A percentile compares a stretch with the other conserved stretches of the same genome.
Conservation (phyloP, 2,797 vertebrate species). For the Danio jaintianensis region DNA sequence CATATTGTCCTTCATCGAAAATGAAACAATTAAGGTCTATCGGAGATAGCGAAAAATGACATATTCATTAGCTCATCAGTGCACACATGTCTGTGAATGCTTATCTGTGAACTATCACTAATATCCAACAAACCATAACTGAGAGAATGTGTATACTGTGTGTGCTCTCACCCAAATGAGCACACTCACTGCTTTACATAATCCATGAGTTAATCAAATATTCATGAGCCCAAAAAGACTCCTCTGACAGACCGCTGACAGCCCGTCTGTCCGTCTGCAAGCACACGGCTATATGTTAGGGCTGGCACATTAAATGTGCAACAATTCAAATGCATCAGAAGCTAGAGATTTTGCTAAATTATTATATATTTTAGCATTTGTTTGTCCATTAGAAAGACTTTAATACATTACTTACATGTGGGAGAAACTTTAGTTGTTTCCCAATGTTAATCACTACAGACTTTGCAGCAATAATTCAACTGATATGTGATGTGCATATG, state of each 20-base stretch:
- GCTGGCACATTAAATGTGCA: background rate
- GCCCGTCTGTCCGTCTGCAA: background rate
- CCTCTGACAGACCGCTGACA: conserved; percentile 31
- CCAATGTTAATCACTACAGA: background rate
- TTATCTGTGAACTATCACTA: conserved; percentile 18
- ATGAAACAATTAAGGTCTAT: background rate
- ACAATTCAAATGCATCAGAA: background rate
- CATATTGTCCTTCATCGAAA: background rate
- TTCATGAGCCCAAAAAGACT: conserved; percentile 74
- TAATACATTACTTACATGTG: background rate
- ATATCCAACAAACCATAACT: conserved; percentile 7
- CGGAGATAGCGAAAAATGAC: background rate
- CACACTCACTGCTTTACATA: conserved; percentile 76
- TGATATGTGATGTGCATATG: background rate
- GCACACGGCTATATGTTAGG: background rate
- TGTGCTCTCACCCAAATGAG: conserved; percentile 74
- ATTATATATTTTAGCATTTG: background rate
- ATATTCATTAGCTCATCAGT: background rate
- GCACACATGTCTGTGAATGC: background rate
- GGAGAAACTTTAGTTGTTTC: background rate
- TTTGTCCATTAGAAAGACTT: background rate
- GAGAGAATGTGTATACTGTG: conserved; percentile 8
- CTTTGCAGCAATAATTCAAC: background rate
- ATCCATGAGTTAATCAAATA: conserved; percentile 79
- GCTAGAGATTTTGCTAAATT: background rate